phyloP scores from a whole-genome alignment of 53 echinoderm and acorn worm genomes.

The Glandiceps talaboti region DNA sequence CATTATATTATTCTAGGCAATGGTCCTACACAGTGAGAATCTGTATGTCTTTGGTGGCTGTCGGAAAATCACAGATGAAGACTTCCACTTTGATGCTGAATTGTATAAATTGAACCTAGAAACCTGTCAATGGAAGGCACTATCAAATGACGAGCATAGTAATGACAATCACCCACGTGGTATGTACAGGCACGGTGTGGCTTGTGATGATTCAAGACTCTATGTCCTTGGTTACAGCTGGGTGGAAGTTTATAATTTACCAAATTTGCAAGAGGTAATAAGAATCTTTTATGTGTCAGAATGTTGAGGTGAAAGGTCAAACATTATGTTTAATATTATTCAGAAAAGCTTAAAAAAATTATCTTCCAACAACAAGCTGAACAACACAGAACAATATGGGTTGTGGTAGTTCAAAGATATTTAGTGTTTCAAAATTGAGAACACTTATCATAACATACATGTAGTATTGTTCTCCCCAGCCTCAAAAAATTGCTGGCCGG shows the following conservation, averaged over 20 bases:
- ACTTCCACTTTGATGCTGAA: slow-evolving; percentile 62
- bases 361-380: too few species aligned
- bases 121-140: slow-evolving; percentile 25
- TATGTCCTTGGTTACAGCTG: slow-evolving; percentile 68
- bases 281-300: too few species aligned
- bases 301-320: too few species aligned
- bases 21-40: slow-evolving; percentile 26
- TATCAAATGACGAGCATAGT: slow-evolving; percentile 23
- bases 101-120: slow-evolving; percentile 40
- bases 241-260: slow-evolving; percentile 31
- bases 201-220: slow-evolving; percentile 32
- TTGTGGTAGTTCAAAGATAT: too few species aligned
- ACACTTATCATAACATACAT: too few species aligned
- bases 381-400: too few species aligned
- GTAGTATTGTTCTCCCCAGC: too few species aligned
- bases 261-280: slow-evolving; percentile 17
- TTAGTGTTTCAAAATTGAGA: too few species aligned
- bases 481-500: too few species aligned
- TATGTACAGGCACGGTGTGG: slow-evolving; percentile 68
- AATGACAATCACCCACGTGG: slow-evolving; percentile 20
- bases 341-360: too few species aligned
- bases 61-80: slow-evolving; percentile 25
- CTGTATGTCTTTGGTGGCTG: slow-evolving; percentile 63
- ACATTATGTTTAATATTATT: too few species aligned
- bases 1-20: slow-evolving; percentile 30